Conservation (phyloP, 2,888 invertebrate species). For the Lucinisca nassula region DNA sequence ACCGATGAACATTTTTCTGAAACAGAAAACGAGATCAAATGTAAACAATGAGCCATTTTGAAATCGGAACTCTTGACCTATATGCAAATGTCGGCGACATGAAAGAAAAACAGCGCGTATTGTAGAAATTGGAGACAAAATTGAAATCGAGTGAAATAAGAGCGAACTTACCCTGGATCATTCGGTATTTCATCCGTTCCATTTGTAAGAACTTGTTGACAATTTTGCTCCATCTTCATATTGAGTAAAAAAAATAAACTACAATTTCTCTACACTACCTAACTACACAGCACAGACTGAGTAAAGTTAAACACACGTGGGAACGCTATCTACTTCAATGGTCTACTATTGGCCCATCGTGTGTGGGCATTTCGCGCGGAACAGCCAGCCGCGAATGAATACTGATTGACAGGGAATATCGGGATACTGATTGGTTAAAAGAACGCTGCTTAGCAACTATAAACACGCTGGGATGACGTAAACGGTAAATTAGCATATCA, state of each 20-base stretch:
- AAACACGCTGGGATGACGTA: constrained; percentile 79
- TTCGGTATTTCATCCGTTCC: constrained; percentile 94
- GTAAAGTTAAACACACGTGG: constrained; percentile 76
- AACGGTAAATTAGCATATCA: constrained; percentile 66
- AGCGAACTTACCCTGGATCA: constrained; percentile 94
- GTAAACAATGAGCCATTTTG: constrained; percentile 70
- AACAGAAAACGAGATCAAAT: constrained; percentile 90
- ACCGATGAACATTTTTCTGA: constrained; percentile 99
- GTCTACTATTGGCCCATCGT: constrained; percentile 80
- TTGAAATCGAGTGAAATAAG: constrained; percentile 84
- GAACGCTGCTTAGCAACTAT: constrained; percentile 75
- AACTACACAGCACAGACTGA: constrained; percentile 79
- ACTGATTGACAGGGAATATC: constrained; percentile 79
- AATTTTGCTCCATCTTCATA: constrained; percentile 85
- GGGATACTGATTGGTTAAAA: constrained; percentile 75
- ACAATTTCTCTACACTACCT: constrained; percentile 77
- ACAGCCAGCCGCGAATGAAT: constrained; percentile 78
- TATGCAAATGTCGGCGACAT: constrained; percentile 71
- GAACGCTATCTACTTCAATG: constrained; percentile 66
- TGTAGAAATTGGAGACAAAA: constrained; percentile 91
- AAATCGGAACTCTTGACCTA: constrained; percentile 75
- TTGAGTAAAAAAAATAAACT: constrained; percentile 57
- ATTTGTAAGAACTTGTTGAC: constrained; percentile 78
- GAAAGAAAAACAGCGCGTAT: constrained; percentile 64
- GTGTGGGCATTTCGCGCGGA: constrained; percentile 83